A percentile compares a stretch with the other conserved stretches of the same genome.
Evolutionary conservation across 2,113 vertebrate genomes (phyloP).

Genomic region (Onychostruthus taczanowskii): DNA sequence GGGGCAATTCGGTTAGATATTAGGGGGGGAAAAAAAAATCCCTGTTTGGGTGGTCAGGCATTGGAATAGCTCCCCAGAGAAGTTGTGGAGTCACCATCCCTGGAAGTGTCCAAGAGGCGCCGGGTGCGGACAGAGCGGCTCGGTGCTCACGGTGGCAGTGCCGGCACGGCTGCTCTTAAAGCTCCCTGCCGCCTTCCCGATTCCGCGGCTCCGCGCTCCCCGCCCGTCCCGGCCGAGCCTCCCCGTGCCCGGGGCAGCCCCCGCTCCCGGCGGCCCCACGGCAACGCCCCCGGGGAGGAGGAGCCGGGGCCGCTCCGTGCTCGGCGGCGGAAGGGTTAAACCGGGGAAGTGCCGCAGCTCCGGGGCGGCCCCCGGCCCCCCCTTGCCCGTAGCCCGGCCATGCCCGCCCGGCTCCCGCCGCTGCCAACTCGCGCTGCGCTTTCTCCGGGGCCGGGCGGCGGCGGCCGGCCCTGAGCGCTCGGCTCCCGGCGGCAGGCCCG

Average conservation of each 20-base stretch:
- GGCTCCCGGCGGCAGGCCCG: not conserved
- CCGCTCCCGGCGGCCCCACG: not conserved
- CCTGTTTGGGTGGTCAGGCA: no score
- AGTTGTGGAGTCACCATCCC: not conserved
- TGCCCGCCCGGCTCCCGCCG: not conserved
- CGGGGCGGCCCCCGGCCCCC: not conserved
- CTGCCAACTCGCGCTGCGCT: not conserved
- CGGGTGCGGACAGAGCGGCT: not conserved
- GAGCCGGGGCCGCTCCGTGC: not conserved
- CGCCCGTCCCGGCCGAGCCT: not conserved
- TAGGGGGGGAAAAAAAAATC: no score
- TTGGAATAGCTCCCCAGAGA: rapidly evolving
- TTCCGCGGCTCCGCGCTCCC: not conserved
- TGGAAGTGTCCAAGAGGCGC: not conserved
- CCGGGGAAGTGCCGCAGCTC: not conserved
- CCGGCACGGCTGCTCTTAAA: not conserved
- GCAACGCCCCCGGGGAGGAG: not conserved
- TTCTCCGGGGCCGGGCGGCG: not conserved
- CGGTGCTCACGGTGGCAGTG: rapidly evolving
- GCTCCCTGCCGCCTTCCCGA: rapidly evolving
- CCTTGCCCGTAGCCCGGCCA: not conserved
- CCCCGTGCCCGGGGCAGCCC: not conserved
- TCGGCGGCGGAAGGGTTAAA: not conserved
- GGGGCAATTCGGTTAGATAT: not conserved
- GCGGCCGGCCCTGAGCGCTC: not conserved